Base-by-base conservation (phyloP, 2,888 invertebrate genomes). In the Epirrita christyi region DNA sequence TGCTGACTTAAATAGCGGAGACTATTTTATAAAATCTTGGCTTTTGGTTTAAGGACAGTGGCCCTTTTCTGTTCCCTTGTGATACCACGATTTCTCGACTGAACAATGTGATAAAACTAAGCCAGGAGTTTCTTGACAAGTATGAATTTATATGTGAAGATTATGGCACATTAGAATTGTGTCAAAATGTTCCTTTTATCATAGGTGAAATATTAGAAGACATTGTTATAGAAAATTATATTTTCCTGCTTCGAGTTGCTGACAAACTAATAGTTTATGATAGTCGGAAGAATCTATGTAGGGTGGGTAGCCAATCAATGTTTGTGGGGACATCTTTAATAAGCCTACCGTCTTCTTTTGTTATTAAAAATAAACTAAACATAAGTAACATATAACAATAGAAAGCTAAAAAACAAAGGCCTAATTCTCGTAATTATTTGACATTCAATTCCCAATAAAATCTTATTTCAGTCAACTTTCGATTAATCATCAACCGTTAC, bases 41-140 rank as follows among this genome's bases (percentile, higher is more conserved):
- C 21, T 13, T 70, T 71, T 73, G 85, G 83, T 80, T 76, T 81
- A 4, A 85, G 85, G 83, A 81, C 82, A 80, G 71, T 73, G 75
- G 72, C 83, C 86, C 87, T 86, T 86, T 84, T 86, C 85, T 84
- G 85, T 85, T 85, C 80, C 28, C 59, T 49, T 55, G 66, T 69
- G 78, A 78, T 84, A 83, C 83, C 76, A 80, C 70, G 73, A 73
- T 73, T 82, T 82, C 84, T 82, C 81, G 79, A 74, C 84, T 82
- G 81, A 80, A 78, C 78, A 72, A 62, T 63, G 76, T 73, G 84
- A 83, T 85, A 86, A 85, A 82, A 79, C 73, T 73, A 70, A 76
- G 72, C 70, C 73, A 62, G 50, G 57, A 66, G 69, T 72, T 72
- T 64, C 78, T 72, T 76, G 82, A 82, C 81, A 80, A 74, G 74